Base-by-base conservation (phyloP, 2,888 invertebrate genomes). In the Leptura quadrifasciata region DNA sequence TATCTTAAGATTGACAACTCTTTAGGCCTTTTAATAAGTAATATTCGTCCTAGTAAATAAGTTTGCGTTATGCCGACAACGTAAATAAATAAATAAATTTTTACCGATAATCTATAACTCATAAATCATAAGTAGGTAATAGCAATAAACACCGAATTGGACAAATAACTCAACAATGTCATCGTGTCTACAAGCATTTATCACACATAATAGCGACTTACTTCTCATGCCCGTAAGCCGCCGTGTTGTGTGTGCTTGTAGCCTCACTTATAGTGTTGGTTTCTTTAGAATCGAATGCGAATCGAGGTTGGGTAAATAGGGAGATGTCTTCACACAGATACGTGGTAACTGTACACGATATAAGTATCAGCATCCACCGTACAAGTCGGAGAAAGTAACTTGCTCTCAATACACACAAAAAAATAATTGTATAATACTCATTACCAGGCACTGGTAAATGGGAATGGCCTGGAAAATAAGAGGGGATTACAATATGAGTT, bases 351-450 rank as follows among this genome's bases (percentile, higher is more conserved):
- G 72, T 72, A 72, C 72, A 68, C 15, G 74, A 54, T 39, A 68
- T 61, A 68, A 68, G 68, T 74, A 58, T 68, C 74, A 39, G 67
- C 74, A 47, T 60, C 58, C 67, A 60, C 31, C 67, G 54, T 47
- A 58, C 55, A 10, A 18, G 55, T 15, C 12, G 63, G 74, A 74
- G 74, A 74, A 74, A 74, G 74, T 74, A 52, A 21, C 52, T 21
- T 35, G 74, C 27, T 68, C 63, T 63, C 74, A 63, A 69, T 74
- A 74, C 69, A 55, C n/a, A n/a, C n/a, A 24, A 55, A 72, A 72
- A 64, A 64, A 31, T n/a, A 47, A 47, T 47, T 47, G 47, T n/a
- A 47, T 47, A 47, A 47, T 47, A 6, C 47, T 47, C n/a, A 47
- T 47, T 47, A 47, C 1, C n/a, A n/a, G n/a, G 0, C 3, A n/a